A percentile compares a stretch with the other conserved stretches of the same genome.
Evolutionary conservation across 2,888 invertebrate species (phyloP).

Genomic region (Conomelus anceps): DNA sequence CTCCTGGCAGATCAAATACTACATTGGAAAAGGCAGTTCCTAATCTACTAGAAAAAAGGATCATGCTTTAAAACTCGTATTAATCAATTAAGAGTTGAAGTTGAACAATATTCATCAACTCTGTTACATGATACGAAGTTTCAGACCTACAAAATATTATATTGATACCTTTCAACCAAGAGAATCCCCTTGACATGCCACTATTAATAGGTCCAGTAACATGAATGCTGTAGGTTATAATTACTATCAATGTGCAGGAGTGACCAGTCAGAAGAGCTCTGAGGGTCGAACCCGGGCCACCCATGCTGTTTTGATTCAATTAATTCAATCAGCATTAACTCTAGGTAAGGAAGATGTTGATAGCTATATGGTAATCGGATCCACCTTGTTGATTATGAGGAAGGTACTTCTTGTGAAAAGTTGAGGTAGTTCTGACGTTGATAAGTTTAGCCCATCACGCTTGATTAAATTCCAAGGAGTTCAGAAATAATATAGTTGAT

Average conservation of each 20-base stretch:
- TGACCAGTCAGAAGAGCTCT: background rate
- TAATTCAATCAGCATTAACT: background rate
- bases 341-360: background rate
- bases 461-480: background rate
- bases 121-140: background rate
- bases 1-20: no score
- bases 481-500: background rate
- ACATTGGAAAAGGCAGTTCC: no score
- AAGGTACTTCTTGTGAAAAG: background rate
- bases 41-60: no score
- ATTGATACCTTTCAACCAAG: background rate
- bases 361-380: background rate
- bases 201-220: background rate
- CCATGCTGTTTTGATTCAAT: background rate
- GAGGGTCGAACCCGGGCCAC: background rate
- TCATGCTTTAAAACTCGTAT: no score
- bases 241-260: background rate
- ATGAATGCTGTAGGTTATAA: background rate
- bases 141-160: background rate
- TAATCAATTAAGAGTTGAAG: background rate
- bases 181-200: background rate
- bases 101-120: background rate
- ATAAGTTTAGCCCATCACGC: background rate
- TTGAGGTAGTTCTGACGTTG: background rate
- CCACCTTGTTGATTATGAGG: background rate